Base-by-base conservation (phyloP, 2,113 vertebrate species). In the Notothenia coriiceps region DNA sequence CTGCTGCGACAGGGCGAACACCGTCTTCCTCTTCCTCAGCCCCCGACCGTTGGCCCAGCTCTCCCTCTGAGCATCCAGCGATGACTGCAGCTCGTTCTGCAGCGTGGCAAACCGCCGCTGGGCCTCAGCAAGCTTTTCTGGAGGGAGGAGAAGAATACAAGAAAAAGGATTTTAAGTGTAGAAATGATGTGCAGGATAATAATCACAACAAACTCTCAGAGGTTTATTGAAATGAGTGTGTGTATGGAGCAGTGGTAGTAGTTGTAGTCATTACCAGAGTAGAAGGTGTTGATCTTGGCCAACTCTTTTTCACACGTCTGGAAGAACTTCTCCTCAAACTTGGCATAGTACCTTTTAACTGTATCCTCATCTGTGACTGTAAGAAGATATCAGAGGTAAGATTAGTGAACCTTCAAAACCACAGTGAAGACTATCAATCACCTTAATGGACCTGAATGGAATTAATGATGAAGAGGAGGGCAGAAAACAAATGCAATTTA, bases 221-320 rank as follows among this genome's bases (percentile, higher is more conserved):
- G 33, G 4, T 29, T 5, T 3, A 15, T 46, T 12, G n/a, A 1
- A 44, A 61, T 25, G 43, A 50, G 10, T 49, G 47, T 55, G 22
- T 29, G 4, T 11, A 3, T 9, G 5, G 3, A 74, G 13, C 10
- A 40, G 51, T 9, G 18, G 11, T 22, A 1, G 46, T 25, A 52
- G 67, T 14, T 59, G 29, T 0, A 46, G 20, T 33, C 2, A 15
- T 96, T 94, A 99, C 98, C 98, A 94, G 98, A 99, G 94, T 99
- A 99, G 95, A 99, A 99, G 46, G 98, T 99, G 94, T 99, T 99
- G 95, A 99, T 99, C 96, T 99, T 99, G 94, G 98, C 96, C 93
- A 99, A 96, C 91, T 99, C 98, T 74, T 99, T 99, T 92, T 99
- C 98, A 90, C 98, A 99, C 8, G 96, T 96, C 94, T 99, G 98